Base-by-base conservation (phyloP, 2,888 invertebrate genomes). In the Drosophila neonasuta region DNA sequence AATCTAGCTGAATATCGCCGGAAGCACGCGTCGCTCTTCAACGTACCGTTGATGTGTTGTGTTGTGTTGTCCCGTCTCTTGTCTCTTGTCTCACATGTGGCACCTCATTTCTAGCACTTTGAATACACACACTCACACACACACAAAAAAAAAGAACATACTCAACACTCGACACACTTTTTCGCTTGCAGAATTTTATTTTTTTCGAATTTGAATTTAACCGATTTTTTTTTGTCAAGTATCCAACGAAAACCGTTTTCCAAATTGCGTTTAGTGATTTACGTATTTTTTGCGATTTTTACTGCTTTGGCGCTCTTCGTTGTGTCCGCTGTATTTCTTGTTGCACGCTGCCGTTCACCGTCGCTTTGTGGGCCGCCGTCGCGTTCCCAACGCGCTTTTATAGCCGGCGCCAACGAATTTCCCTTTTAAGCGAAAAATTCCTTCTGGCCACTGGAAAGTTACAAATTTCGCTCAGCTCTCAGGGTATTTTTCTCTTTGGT, bases 381-480 rank as follows among this genome's bases (percentile, higher is more conserved):
- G 52, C 58, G 67, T 46, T 52, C 39, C 8, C 55, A 7, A 10
- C 62, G 44, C 42, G 68, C 77, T 81, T 79, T 79, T 81, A 79
- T 81, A 81, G 74, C 50, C 36, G 32, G 46, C 41, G n/a, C n/a
- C 30, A 5, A 15, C 46, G 61, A 59, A 65, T 73, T 73, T 61
- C 20, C 49, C 39, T 10, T 10, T 10, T n/a, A 63, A 63, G 65
- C 57, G 60, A 24, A 45, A 71, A 62, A 57, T 48, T 32, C 32
- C 39, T 42, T 3, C 8, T 15, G 24, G 20, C n/a, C n/a, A 29
- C 8, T 49, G 45, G 41, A 32, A 68, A 50, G 51, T 46, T 48
- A 11, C 6, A 7, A 45, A 73, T 32, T 56, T 46, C 50, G 56
- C 59, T 24, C 20, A 2, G 5, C n/a, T 49, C 11, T 29, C 9